phyloP scores from a whole-genome alignment of 2,113 vertebrate genomes.

The Plectropomus leopardus region DNA sequence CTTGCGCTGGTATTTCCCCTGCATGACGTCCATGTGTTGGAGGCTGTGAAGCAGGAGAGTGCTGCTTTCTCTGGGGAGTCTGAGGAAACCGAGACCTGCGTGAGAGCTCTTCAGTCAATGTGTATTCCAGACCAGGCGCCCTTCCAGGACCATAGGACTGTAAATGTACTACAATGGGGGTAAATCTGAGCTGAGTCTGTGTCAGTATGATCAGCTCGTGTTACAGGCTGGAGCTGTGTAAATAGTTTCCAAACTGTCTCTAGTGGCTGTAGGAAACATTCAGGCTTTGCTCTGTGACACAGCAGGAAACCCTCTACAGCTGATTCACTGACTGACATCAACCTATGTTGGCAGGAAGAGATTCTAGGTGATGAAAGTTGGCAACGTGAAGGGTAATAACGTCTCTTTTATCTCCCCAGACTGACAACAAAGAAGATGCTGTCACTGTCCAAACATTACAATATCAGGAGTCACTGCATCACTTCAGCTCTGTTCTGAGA shows the following conservation, averaged over 20 bases:
- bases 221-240: slow-evolving; percentile 5
- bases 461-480: slow-evolving; percentile 37
- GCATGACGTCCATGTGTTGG: slow-evolving; percentile 51
- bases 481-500: slow-evolving; percentile 30
- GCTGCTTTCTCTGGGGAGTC: slow-evolving; percentile 43
- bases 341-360: background rate
- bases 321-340: slow-evolving; percentile 35
- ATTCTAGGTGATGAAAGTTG: slow-evolving; percentile 19
- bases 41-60: slow-evolving; percentile 41
- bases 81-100: slow-evolving; percentile 39
- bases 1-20: slow-evolving; percentile 69
- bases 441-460: slow-evolving; percentile 35
- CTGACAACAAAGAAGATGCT: slow-evolving; percentile 40
- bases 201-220: slow-evolving; percentile 16
- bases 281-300: background rate
- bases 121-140: slow-evolving; percentile 50
- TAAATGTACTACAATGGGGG: background rate
- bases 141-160: slow-evolving; percentile 12
- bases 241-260: slow-evolving; percentile 22
- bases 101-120: slow-evolving; percentile 39
- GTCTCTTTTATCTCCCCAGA: slow-evolving; percentile 18
- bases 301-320: background rate
- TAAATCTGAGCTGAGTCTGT: background rate
- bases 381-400: slow-evolving; percentile 25
- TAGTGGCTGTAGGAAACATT: background rate